phyloP scores from a whole-genome alignment of 2,113 vertebrate species.

The Numenius arquata region DNA sequence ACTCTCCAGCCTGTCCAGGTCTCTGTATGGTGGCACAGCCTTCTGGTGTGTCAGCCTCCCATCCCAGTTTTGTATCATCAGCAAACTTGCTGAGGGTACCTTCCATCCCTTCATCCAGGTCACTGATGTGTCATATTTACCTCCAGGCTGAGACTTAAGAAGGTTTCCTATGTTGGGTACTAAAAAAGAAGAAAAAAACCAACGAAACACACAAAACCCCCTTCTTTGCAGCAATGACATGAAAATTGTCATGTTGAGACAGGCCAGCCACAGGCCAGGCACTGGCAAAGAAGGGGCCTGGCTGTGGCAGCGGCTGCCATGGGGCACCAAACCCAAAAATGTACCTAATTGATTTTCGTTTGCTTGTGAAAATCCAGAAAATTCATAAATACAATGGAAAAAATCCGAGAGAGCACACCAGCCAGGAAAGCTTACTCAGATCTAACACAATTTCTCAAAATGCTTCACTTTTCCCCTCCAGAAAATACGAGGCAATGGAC shows the following conservation, averaged over 20 bases:
- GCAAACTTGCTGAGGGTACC: too few species aligned
- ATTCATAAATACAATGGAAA: background rate
- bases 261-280: background rate
- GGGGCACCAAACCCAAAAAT: background rate
- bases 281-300: background rate
- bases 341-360: background rate
- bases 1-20: too few species aligned
- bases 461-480: fast-evolving
- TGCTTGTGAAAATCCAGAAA: background rate
- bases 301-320: background rate
- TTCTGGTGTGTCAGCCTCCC: too few species aligned
- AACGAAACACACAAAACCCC: fast-evolving
- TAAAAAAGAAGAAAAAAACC: background rate
- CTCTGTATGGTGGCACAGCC: too few species aligned
- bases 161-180: background rate
- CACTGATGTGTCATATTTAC: background rate
- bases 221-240: background rate
- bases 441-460: background rate
- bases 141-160: background rate
- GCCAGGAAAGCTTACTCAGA: background rate
- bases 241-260: background rate
- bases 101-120: too few species aligned
- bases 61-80: too few species aligned
- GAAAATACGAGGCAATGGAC: fast-evolving
- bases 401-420: background rate